phyloP scores from a whole-genome alignment of 2,797 vertebrate species.

The Cirrhinus molitorella region DNA sequence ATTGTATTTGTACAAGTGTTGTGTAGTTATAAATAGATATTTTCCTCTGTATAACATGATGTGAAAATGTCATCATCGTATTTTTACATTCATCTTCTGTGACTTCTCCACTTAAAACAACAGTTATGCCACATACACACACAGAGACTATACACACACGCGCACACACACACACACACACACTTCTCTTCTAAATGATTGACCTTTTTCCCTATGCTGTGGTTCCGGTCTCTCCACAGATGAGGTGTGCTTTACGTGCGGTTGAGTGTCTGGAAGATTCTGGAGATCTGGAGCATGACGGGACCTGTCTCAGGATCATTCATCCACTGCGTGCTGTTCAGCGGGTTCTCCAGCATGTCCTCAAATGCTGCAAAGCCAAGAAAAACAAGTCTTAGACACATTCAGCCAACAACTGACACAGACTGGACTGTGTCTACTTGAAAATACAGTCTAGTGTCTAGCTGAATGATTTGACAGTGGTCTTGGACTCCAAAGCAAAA shows the following conservation, averaged over 20 bases:
- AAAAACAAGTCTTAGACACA: conserved; percentile 18
- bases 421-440: neutral
- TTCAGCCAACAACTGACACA: conserved; percentile 4
- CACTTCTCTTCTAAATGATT: conserved; percentile 55
- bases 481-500: neutral
- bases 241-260: conserved; percentile 83
- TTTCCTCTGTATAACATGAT: conserved; percentile 63
- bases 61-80: conserved; percentile 65
- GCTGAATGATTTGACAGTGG: neutral
- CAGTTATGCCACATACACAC: conserved; percentile 62
- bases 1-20: conserved; percentile 76
- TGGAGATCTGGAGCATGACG: conserved; percentile 98
- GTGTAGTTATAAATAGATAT: conserved; percentile 82
- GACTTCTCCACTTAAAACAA: conserved; percentile 71
- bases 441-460: neutral
- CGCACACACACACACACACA: conserved; percentile 45
- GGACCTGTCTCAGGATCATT: conserved; percentile 97
- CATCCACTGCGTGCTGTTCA: conserved; percentile 99
- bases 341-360: conserved; percentile 98
- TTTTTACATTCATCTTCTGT: conserved; percentile 70
- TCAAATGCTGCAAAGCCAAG: conserved; percentile 88
- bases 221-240: conserved; percentile 59
- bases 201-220: conserved; percentile 46
- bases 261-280: conserved; percentile 99
- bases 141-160: too few relatives aligned